phyloP scores from a whole-genome alignment of 2,797 vertebrate genomes.

The Trichosurus vulpecula region DNA sequence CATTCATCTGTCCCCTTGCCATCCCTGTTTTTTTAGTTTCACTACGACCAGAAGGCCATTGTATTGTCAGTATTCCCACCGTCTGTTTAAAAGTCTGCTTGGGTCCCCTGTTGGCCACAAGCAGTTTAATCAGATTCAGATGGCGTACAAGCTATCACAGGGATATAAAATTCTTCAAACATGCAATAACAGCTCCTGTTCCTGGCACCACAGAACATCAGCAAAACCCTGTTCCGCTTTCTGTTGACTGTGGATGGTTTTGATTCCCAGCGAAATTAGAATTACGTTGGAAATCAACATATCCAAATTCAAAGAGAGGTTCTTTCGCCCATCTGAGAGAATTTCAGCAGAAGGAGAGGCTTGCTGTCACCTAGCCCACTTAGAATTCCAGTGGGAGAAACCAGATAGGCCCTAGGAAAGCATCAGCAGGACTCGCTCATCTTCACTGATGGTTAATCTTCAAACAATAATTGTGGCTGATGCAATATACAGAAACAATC shows the following conservation, averaged over 20 bases:
- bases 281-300: constrained; percentile 83
- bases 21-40: constrained; percentile 69
- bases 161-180: constrained; percentile 74
- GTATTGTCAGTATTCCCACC: constrained; percentile 67
- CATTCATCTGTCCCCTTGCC: not conserved
- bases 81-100: constrained; percentile 36
- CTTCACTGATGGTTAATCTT: not conserved
- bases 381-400: constrained; percentile 69
- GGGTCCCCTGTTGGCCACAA: constrained; percentile 54
- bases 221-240: constrained; percentile 77
- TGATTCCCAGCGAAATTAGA: constrained; percentile 81
- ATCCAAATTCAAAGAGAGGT: constrained; percentile 75
- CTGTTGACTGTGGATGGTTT: constrained; percentile 80
- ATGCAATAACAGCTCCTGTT: constrained; percentile 76
- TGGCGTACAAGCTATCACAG: constrained; percentile 70
- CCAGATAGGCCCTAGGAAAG: constrained; percentile 43
- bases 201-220: constrained; percentile 76
- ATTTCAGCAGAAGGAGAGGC: constrained; percentile 67
- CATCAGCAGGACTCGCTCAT: constrained; percentile 20
- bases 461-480: constrained; percentile 36
- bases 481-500: constrained; percentile 7
- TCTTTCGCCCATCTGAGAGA: constrained; percentile 72
- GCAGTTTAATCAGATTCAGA: constrained; percentile 79
- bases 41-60: constrained; percentile 72
- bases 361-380: constrained; percentile 53